Evolutionary conservation across 1,140 invertebrate genomes (phyloP).

Genomic region (Cyrtorhinus lividipennis): DNA sequence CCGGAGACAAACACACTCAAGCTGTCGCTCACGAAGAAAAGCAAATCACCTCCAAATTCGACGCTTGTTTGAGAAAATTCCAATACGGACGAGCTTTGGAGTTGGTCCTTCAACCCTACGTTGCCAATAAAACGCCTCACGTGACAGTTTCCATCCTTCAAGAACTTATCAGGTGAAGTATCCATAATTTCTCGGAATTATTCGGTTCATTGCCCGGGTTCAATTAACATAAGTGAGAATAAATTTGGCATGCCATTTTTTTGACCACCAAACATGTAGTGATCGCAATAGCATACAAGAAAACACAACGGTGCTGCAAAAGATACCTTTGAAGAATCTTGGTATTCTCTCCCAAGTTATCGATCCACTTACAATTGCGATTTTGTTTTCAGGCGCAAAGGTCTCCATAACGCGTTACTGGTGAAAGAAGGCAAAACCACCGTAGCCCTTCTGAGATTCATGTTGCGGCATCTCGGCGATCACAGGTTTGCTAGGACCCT

Average conservation of each 20-base stretch:
- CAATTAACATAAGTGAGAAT: no score
- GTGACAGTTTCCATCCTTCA: conserved; percentile 63
- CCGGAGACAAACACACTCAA: conserved; percentile 33
- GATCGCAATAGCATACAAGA: no score
- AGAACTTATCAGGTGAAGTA: conserved; percentile 49
- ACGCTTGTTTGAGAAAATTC: conserved; percentile 61
- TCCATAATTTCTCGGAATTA: no score
- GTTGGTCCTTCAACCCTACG: conserved; percentile 44
- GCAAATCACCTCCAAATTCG: conserved; percentile 42
- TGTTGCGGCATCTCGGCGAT: conserved; percentile 59
- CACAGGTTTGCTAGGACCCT: conserved; percentile 54
- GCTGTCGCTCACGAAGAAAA: conserved; percentile 33
- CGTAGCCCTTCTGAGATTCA: conserved; percentile 51
- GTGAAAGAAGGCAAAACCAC: conserved; percentile 49
- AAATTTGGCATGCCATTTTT: no score
- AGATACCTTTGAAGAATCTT: no score
- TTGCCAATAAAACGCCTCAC: conserved; percentile 51
- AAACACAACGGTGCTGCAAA: no score
- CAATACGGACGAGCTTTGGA: conserved; percentile 68
- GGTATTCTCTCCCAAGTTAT: no score
- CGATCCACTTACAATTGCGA: no score
- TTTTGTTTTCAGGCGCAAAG: conserved; percentile 40
- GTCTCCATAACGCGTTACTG: conserved; percentile 51
- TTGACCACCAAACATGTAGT: no score
- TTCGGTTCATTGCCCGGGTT: no score